Evolutionary conservation across 2,113 vertebrate genomes (phyloP).

Genomic region (Heptranchias perlo): DNA sequence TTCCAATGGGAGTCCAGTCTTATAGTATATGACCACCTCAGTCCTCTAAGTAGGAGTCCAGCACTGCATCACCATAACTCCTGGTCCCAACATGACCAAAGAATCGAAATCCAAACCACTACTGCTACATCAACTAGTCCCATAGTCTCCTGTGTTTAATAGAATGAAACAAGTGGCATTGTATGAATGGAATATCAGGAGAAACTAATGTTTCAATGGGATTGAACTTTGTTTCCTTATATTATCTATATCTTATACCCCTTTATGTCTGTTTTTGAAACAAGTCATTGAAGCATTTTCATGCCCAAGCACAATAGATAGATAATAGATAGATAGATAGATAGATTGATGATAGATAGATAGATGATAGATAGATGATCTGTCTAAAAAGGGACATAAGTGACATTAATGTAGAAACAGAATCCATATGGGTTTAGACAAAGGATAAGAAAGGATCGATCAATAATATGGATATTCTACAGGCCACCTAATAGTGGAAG

Average conservation of each 20-base stretch:
- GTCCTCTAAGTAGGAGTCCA: neutral
- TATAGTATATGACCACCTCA: neutral
- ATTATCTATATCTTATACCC: neutral
- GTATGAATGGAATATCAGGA: neutral
- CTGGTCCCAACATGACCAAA: neutral
- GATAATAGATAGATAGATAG: neutral
- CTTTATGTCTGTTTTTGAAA: neutral
- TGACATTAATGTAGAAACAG: too few relatives aligned
- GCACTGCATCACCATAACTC: neutral
- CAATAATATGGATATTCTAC: too few relatives aligned
- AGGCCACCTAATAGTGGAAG: too few relatives aligned
- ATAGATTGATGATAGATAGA: neutral
- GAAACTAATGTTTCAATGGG: neutral
- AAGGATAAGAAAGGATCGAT: too few relatives aligned
- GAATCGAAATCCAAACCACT: neutral
- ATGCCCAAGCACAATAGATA: neutral
- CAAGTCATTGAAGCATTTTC: neutral
- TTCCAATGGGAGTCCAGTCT: neutral
- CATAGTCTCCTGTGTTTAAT: neutral
- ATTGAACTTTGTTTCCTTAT: neutral
- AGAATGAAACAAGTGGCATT: neutral
- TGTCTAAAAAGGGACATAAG: too few relatives aligned
- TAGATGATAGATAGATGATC: neutral
- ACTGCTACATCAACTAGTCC: neutral
- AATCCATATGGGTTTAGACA: too few relatives aligned